Evolutionary conservation across 1,140 invertebrate species (phyloP), one percentile per base, ranked within the genome.

Genomic region (Scaptodrosophila lebanonensis): DNA sequence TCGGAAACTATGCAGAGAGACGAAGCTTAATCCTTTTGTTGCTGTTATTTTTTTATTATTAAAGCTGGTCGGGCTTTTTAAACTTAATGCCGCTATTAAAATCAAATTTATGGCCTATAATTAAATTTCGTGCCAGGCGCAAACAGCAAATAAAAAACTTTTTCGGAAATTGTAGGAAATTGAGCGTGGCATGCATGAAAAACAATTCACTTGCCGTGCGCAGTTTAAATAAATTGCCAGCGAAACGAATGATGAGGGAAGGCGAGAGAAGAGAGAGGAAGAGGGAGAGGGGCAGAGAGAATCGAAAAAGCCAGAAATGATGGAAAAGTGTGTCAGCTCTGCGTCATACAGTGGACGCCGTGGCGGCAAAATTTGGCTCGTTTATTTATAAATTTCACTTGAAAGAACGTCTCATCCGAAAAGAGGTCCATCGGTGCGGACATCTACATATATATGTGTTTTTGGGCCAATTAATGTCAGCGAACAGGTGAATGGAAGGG

Each of bases 71-170:
- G 40, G 20, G 63, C 39, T 38, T 49, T 53, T 36, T 44, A n/a
- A n/a, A 45, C 51, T 69, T 69, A 75, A 75, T 75, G 43, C 63
- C 54, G 52, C 75, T 61, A 82, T 77, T 77, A 77, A 77, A 79
- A 62, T 57, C 65, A 69, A 82, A 79, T 79, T 82, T 79, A 79
- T 79, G 38, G 60, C 73, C 75, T 62, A 58, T 82, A 79, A 79
- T 79, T 79, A 79, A 79, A 77, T 65, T 57, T 60, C 60, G 48
- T 49, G 45, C 39, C 42, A 39, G 20, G 22, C 29, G 12, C 22
- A n/a, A n/a, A n/a, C n/a, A n/a, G n/a, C 22, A n/a, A 38, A 15
- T n/a, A 18, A 43, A 43, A 42, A 38, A 32, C 58, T 48, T 56
- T 52, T 50, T 39, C 73, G 58, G 64, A 77, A 71, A 77, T 68